A percentile compares a stretch with the other conserved stretches of the same genome.
These are phyloP conservation scores for Esperia sulphurella DNA, from an alignment of 2,888 invertebrate genomes.

Conservation along the genomic window DNA sequence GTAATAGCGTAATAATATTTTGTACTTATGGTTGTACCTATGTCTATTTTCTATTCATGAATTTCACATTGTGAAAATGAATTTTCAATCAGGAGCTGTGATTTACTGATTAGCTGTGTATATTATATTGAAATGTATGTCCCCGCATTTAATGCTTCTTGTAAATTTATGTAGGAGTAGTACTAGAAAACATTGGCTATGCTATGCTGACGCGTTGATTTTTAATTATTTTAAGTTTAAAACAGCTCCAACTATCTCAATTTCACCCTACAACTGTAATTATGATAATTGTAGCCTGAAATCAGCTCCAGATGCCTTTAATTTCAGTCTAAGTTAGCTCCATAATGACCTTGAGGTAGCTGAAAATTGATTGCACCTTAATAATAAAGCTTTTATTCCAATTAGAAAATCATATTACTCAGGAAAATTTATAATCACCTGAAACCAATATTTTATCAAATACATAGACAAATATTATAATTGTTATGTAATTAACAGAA, in stretches of 20 bases:
- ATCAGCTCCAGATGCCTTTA: no score
- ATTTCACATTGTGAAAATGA: neutral
- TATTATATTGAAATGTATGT: slow-evolving; percentile 22
- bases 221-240: no score
- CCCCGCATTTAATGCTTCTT: slow-evolving; percentile 22
- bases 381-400: no score
- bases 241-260: no score
- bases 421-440: neutral
- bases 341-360: no score
- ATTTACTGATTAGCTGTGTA: slow-evolving; percentile 65
- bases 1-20: neutral
- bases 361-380: no score
- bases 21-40: slow-evolving; percentile 10
- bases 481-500: slow-evolving; percentile 7
- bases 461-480: neutral
- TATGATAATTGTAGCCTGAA: no score
- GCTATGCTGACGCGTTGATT: neutral
- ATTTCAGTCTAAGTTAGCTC: no score
- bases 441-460: neutral
- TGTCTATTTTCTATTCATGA: slow-evolving; percentile 26
- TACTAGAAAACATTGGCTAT: neutral
- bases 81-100: slow-evolving; percentile 71
- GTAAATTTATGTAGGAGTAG: slow-evolving; percentile 4
- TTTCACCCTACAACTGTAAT: no score
- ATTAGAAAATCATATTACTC: no score